Percentiles rank a stretch among this genome's conserved stretches.
These are phyloP conservation scores for Heterodera carotae DNA, from an alignment of 1,140 invertebrate genomes.

Conservation along the genomic window DNA sequence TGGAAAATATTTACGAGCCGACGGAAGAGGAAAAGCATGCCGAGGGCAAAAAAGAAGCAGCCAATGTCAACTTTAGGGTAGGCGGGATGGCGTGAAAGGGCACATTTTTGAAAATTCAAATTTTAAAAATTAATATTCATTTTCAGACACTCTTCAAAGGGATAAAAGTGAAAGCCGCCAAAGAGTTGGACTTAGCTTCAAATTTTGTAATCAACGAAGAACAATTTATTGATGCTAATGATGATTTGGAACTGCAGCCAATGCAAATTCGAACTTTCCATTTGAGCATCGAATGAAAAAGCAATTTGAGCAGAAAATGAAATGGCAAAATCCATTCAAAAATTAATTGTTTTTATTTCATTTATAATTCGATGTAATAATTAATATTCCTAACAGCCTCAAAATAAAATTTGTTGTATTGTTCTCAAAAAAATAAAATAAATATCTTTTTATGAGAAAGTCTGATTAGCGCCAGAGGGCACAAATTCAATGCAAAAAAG, in stretches of 20 bases:
- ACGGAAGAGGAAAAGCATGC: slow-evolving; percentile 72
- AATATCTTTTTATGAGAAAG: too few species aligned
- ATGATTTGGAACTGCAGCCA: slow-evolving; percentile 20
- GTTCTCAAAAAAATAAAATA: too few species aligned
- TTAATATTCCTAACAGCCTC: too few species aligned
- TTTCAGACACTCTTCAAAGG: slow-evolving; percentile 28
- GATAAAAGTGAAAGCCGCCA: neutral
- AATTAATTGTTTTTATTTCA: too few species aligned
- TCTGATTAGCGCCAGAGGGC: too few species aligned
- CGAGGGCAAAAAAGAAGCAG: too few species aligned
- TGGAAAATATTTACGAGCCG: slow-evolving; percentile 84
- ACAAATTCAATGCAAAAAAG: too few species aligned
- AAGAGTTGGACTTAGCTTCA: slow-evolving; percentile 20
- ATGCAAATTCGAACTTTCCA: slow-evolving; percentile 38
- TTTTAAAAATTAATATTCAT: neutral
- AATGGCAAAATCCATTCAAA: too few species aligned
- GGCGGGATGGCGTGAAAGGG: too few species aligned
- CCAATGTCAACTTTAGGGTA: slow-evolving; percentile 66
- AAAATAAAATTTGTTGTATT: too few species aligned
- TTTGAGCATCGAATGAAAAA: slow-evolving; percentile 8
- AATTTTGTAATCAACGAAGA: slow-evolving; percentile 4
- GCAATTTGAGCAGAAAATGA: too few species aligned
- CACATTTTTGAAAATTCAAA: slow-evolving; percentile 15
- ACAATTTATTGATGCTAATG: slow-evolving; percentile 3
- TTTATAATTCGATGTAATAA: too few species aligned